A percentile compares a stretch with the other conserved stretches of the same genome.
phyloP scores from a whole-genome alignment of 2,797 vertebrate species.

The Sebastes vulpes region DNA sequence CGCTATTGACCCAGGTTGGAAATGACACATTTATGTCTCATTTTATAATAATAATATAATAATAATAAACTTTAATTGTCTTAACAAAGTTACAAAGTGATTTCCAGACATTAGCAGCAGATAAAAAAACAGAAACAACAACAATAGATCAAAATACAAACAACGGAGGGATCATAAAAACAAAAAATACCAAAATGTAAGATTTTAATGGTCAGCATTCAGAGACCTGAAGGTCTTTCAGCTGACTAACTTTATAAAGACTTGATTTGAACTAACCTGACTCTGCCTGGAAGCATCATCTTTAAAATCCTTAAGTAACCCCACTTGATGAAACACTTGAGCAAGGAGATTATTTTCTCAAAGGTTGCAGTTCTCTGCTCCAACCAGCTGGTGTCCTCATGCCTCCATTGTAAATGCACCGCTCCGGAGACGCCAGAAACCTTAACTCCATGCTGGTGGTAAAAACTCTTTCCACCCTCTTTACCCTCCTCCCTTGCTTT shows the following conservation, averaged over 20 bases:
- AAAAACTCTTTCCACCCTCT: conserved; percentile 32
- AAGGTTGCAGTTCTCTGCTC: conserved; percentile 31
- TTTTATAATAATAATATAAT: neutral
- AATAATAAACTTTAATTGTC: no score
- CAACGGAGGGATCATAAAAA: no score
- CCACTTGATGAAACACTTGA: neutral
- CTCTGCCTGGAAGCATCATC: neutral
- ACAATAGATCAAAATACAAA: no score
- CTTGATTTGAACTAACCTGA: neutral
- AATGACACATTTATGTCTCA: neutral
- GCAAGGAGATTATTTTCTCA: neutral
- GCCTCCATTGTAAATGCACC: conserved; percentile 57
- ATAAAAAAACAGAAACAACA: no score
- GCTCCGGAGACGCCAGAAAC: neutral
- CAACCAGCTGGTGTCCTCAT: conserved; percentile 78
- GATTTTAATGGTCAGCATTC: neutral
- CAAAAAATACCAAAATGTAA: no score
- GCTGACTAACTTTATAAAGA: neutral
- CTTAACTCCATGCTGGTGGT: conserved; percentile 43
- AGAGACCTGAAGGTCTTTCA: neutral
- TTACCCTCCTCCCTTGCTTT: conserved; percentile 29
- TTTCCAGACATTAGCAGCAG: no score
- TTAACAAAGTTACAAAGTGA: no score
- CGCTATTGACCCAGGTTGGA: neutral
- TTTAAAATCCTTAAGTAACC: neutral